These are phyloP conservation scores for Phenganax stokvisi DNA, from an alignment of 92 coral and sea anemone species.

Conservation along the genomic window DNA sequence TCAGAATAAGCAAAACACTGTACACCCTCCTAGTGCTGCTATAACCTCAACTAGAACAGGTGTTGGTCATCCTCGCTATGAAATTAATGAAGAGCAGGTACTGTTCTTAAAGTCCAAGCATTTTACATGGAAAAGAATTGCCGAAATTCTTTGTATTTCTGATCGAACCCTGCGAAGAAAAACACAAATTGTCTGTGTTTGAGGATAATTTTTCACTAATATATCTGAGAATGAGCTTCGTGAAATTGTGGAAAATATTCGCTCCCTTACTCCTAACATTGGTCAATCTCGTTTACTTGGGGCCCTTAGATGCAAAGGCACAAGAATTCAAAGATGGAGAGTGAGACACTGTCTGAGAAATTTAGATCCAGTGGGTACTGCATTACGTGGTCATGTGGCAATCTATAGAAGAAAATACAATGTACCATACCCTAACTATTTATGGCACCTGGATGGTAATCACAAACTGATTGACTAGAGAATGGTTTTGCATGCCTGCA, in stretches of 20 bases:
- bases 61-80: conserved; percentile 2
- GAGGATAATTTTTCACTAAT: neutral
- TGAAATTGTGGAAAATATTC: neutral
- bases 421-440: conserved; percentile 25
- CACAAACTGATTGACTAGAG: conserved; percentile 27
- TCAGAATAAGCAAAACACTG: neutral
- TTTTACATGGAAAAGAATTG: neutral
- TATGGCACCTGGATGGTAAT: conserved; percentile 35
- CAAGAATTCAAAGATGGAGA: conserved; percentile 20
- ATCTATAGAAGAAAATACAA: conserved; percentile 27
- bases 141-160: conserved; percentile 1
- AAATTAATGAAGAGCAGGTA: conserved; percentile 15
- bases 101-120: neutral
- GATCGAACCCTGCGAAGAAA: conserved; percentile 26
- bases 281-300: conserved; percentile 28
- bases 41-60: neutral
- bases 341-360: conserved; percentile 7
- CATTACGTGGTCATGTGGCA: conserved; percentile 22
- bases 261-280: conserved; percentile 12
- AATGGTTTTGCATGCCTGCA: conserved; percentile 25
- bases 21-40: neutral
- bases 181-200: neutral
- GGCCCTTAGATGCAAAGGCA: conserved; percentile 22
- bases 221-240: conserved; percentile 1
- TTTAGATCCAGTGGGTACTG: conserved; percentile 27